Evolutionary conservation across 2,888 invertebrate species (phyloP), one percentile per base, ranked within the genome.

Genomic region (Diachrysia chrysitis): DNA sequence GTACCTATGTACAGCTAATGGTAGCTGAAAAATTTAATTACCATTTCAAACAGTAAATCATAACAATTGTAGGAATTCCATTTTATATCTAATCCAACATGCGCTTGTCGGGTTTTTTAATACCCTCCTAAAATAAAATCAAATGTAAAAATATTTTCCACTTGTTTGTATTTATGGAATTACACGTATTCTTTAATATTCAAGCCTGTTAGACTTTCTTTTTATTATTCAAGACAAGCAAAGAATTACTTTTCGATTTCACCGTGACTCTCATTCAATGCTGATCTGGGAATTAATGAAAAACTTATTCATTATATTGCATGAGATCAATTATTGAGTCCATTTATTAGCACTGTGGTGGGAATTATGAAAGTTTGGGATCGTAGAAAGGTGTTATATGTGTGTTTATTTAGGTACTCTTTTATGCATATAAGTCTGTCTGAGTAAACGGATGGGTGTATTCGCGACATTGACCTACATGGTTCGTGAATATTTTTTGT

Each of bases 221-320:
- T 63, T 76, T 79, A 70, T 79, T 76, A 79, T 76, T 71, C 63
- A 60, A 63, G 58, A 66, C 67, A 66, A 63, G 71, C 70, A 59
- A 59, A 79, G 42, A 53, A 57, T 66, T 37, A 60, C 58, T 71
- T 65, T 71, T 71, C 53, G 76, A 76, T 76, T 76, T 79, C 80
- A 61, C 77, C 29, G 71, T 61, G 66, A 67, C 67, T 79, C 79
- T 79, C 70, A 64, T 76, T 79, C 70, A 64, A 76, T 60, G n/a
- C 21, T 16, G 62, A 56, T 70, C 66, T 67, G 46, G 62, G 72
- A 76, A 76, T 58, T n/a, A 76, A 65, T 76, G 66, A 67, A 63
- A 79, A 79, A 79, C 80, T 17, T 70, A 71, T 67, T 63, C 66
- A 63, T 63, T 71, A 56, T 62, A 57, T 60, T 65, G 60, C 66